Evolutionary conservation across 2,113 vertebrate genomes (phyloP).

Genomic region (Cheilinus undulatus): DNA sequence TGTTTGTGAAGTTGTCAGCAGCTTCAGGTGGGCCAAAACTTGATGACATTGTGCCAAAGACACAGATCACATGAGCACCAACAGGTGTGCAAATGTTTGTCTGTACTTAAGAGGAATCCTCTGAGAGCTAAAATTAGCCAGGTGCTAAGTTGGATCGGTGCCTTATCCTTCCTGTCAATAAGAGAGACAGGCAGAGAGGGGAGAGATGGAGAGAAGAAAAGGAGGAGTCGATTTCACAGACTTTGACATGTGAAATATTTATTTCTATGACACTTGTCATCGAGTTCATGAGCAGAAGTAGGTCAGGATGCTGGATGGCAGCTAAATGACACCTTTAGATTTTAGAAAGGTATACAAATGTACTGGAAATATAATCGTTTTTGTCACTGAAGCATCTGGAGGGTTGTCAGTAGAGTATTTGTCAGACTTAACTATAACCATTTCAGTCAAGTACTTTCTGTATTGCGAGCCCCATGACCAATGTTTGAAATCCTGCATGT

Average conservation of each 20-base stretch:
- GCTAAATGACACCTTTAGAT: constrained; percentile 9
- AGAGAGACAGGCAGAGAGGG: neutral
- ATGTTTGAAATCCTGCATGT: too few species aligned
- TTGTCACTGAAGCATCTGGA: too few species aligned
- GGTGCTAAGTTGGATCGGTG: constrained; percentile 62
- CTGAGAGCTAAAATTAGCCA: constrained; percentile 70
- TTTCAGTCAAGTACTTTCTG: too few species aligned
- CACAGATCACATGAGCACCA: constrained; percentile 43
- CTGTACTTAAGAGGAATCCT: constrained; percentile 32
- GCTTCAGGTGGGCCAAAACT: constrained; percentile 7
- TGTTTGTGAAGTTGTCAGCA: constrained; percentile 17
- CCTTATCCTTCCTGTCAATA: constrained; percentile 44
- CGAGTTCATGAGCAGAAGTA: constrained; percentile 34
- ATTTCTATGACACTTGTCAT: constrained; percentile 21
- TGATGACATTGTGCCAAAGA: constrained; percentile 68
- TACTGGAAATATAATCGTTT: neutral
- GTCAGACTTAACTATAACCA: too few species aligned
- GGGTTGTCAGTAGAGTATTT: too few species aligned
- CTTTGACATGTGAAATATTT: constrained; percentile 32
- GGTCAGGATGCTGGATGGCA: constrained; percentile 24
- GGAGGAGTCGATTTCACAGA: constrained; percentile 1
- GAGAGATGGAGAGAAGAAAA: neutral
- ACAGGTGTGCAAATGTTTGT: constrained; percentile 59
- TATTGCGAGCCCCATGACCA: too few species aligned
- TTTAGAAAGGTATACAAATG: neutral